Base-by-base conservation (phyloP, 2,888 invertebrate species). In the Entomobrya proxima region DNA sequence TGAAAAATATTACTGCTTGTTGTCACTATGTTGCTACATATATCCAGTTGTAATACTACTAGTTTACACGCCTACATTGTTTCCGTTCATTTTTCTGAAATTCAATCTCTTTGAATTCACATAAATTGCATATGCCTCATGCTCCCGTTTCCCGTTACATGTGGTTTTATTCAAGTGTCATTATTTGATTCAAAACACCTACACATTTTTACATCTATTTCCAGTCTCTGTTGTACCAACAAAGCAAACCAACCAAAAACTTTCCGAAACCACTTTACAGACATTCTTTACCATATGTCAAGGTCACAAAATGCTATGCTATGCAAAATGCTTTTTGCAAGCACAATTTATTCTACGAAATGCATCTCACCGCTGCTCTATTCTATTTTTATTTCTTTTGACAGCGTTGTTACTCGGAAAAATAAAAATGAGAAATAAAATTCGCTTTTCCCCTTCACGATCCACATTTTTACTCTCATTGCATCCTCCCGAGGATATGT, bases 281-380 rank as follows among this genome's bases (percentile, higher is more conserved):
- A 58, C 30, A 58, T 18, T 30, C 27, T n/a, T 30, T n/a, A 2
- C n/a, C 6, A 18, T 21, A 30, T 30, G 58, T 30, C 58, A 58
- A 58, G 58, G 58, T 58, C 58, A 9, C 15, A 58, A 58, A 30
- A 27, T 50, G 50, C 18, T 2, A 50, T 50, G n/a, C n/a, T n/a
- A n/a, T n/a, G n/a, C n/a, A n/a, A n/a, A n/a, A n/a, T n/a, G 50
- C 2, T 50, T 55, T 55, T 1, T 55, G 27, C 27, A 15, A 27
- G 55, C n/a, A n/a, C n/a, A n/a, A n/a, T 55, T 55, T 55, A 55
- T 55, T 55, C 27, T 18, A 24, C 55, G 27, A 55, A 55, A 55
- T 55, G 55, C 55, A 27, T 55, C 9, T n/a, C n/a, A n/a, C n/a
- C 27, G 11, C 55, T 3, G 1, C 13, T 2, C 55, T 52, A 18